Conservation (phyloP, 2,113 vertebrate genomes). For the Ptyas mucosa region DNA sequence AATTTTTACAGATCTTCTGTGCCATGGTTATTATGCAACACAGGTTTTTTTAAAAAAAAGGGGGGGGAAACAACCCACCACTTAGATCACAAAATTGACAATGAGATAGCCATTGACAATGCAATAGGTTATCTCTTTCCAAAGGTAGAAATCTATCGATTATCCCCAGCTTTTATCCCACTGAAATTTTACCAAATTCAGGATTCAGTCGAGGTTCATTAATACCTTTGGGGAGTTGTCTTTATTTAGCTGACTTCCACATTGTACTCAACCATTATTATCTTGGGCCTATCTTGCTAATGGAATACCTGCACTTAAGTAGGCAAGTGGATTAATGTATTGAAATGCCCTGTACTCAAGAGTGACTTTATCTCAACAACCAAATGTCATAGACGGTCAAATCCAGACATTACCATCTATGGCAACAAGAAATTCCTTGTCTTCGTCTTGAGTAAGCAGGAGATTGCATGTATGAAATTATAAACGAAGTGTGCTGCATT, state of each 20-base stretch:
- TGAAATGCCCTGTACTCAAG: neutral
- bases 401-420: neutral
- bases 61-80: fast-evolving
- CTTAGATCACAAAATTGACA: neutral
- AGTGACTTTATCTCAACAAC: slow-evolving; percentile 1
- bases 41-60: neutral
- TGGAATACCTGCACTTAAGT: neutral
- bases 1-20: neutral
- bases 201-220: neutral
- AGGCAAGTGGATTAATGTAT: neutral
- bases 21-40: neutral
- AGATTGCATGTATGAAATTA: neutral
- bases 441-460: neutral
- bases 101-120: neutral
- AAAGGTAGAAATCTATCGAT: neutral
- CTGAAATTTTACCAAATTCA: neutral
- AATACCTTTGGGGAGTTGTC: neutral
- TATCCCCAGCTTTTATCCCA: neutral
- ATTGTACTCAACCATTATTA: neutral
- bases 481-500: neutral
- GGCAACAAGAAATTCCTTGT: neutral
- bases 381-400: neutral
- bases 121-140: neutral
- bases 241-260: neutral
- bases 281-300: neutral